Conservation (phyloP, 2,888 invertebrate species). For the Orthonevra nobilis region DNA sequence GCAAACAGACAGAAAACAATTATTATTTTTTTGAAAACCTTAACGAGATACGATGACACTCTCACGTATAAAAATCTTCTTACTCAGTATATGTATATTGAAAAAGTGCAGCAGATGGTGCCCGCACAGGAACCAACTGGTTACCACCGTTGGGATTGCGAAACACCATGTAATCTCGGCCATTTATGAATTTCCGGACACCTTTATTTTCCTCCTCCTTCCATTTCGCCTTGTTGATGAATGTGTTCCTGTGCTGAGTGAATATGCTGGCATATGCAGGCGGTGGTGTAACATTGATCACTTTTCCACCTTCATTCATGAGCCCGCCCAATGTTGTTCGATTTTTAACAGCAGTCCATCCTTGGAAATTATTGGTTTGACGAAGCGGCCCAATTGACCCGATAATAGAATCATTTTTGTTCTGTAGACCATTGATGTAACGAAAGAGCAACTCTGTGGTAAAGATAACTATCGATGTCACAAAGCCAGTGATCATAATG, state of each 20-base stretch:
- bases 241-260: slow-evolving; percentile 62
- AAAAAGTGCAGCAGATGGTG: slow-evolving; percentile 89
- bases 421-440: slow-evolving; percentile 75
- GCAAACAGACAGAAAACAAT: slow-evolving; percentile 23
- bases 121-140: slow-evolving; percentile 87
- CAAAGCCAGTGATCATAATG: slow-evolving; percentile 87
- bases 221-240: slow-evolving; percentile 44
- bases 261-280: slow-evolving; percentile 84
- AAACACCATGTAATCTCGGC: slow-evolving; percentile 88
- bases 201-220: slow-evolving; percentile 72
- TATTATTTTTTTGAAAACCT: no score
- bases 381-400: slow-evolving; percentile 26
- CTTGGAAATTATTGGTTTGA: slow-evolving; percentile 22
- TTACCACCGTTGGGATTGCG: slow-evolving; percentile 83
- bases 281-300: slow-evolving; percentile 81
- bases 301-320: slow-evolving; percentile 74
- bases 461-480: slow-evolving; percentile 84
- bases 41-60: no score
- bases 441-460: slow-evolving; percentile 83
- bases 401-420: slow-evolving; percentile 39
- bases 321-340: slow-evolving; percentile 75
- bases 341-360: slow-evolving; percentile 73
- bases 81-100: slow-evolving; percentile 82
- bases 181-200: slow-evolving; percentile 85
- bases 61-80: slow-evolving; percentile 35